Conservation (phyloP, 2,113 vertebrate genomes). For the Forbesichthys agassizii region DNA sequence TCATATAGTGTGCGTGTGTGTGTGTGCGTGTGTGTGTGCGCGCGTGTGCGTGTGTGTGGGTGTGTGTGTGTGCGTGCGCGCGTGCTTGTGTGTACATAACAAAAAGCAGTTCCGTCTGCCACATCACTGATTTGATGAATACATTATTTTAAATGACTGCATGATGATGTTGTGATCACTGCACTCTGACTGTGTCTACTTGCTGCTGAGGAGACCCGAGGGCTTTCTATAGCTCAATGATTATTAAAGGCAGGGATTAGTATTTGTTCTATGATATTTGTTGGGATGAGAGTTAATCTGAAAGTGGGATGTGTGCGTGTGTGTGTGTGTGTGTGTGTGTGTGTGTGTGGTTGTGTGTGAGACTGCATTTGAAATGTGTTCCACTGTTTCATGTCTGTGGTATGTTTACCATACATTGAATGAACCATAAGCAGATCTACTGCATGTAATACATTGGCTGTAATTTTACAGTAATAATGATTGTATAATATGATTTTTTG, state of each 20-base stretch:
- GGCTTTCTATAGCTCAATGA: constrained; percentile 30
- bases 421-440: too few species aligned
- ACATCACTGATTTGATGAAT: too few species aligned
- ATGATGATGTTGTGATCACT: not conserved
- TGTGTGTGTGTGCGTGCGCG: too few species aligned
- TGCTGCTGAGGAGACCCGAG: constrained; percentile 7
- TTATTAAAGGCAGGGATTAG: constrained; percentile 43
- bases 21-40: too few species aligned
- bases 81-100: not conserved
- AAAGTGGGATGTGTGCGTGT: constrained; percentile 14
- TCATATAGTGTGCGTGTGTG: not conserved
- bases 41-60: not conserved
- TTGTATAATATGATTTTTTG: too few species aligned
- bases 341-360: not conserved
- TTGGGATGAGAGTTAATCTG: constrained; percentile 57
- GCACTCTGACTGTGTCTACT: constrained; percentile 1
- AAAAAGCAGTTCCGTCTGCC: too few species aligned
- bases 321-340: constrained; percentile 11
- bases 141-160: not conserved
- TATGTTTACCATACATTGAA: not conserved
- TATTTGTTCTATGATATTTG: constrained; percentile 49
- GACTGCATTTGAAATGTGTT: not conserved
- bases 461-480: too few species aligned
- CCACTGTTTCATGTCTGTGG: not conserved
- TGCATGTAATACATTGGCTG: too few species aligned